phyloP scores from a whole-genome alignment of 1,140 invertebrate species.

The Drosophila arizonae region DNA sequence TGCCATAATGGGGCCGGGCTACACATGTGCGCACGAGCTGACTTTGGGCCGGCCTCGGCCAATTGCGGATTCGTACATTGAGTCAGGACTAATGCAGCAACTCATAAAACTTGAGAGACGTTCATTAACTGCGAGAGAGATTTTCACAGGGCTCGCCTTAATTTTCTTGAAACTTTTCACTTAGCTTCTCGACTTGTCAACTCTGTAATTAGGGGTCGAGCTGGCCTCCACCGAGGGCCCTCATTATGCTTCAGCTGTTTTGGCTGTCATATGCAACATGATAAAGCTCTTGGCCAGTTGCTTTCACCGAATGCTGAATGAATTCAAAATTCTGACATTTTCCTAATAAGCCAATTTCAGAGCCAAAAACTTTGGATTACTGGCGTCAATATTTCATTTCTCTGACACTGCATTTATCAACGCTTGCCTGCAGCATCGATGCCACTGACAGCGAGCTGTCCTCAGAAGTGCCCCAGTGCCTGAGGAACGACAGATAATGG shows the following conservation, averaged over 20 bases:
- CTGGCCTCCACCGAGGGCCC: background rate
- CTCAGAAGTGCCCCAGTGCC: slow-evolving; percentile 5
- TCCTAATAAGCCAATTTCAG: slow-evolving; percentile 38
- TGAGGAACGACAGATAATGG: slow-evolving; percentile 31
- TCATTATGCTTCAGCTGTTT: slow-evolving; percentile 9
- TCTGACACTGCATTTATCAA: slow-evolving; percentile 54
- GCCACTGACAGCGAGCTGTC: slow-evolving; percentile 19
- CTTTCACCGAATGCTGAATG: slow-evolving; percentile 2
- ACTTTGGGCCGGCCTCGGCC: background rate
- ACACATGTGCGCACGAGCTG: slow-evolving; percentile 51
- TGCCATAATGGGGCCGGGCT: slow-evolving; percentile 26
- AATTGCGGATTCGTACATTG: slow-evolving; percentile 44
- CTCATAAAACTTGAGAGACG: slow-evolving; percentile 25
- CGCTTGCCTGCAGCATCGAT: slow-evolving; percentile 17
- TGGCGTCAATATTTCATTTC: slow-evolving; percentile 46
- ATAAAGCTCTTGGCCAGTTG: slow-evolving; percentile 36
- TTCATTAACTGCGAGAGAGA: slow-evolving; percentile 47
- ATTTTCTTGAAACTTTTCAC: slow-evolving; percentile 14
- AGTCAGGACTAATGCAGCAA: slow-evolving; percentile 49
- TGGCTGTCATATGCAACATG: slow-evolving; percentile 54
- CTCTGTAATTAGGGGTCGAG: background rate
- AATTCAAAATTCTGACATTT: slow-evolving; percentile 34
- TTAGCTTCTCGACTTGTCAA: slow-evolving; percentile 11
- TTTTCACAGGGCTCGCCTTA: slow-evolving; percentile 25
- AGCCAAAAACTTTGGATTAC: slow-evolving; percentile 6